Conservation (phyloP, 1,140 invertebrate genomes). For the Eubasilissa regina region DNA sequence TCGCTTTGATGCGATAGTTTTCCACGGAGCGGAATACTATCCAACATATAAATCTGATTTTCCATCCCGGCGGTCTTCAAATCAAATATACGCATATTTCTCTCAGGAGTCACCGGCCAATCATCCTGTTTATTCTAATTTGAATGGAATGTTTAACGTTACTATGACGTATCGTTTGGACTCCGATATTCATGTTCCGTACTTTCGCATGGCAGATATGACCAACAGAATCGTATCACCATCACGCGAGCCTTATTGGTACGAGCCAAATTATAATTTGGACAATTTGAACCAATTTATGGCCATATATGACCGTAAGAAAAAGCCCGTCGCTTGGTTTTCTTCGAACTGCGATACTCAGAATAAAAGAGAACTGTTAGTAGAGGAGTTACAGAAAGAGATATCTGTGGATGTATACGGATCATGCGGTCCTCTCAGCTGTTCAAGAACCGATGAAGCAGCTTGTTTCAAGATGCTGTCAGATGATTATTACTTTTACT, state of each 20-base stretch:
- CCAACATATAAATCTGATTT: slow-evolving; percentile 47
- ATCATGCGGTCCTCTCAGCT: slow-evolving; percentile 69
- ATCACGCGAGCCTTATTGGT: slow-evolving; percentile 28
- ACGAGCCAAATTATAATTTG: slow-evolving; percentile 40
- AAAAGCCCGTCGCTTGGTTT: slow-evolving; percentile 74
- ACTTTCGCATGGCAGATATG: slow-evolving; percentile 68
- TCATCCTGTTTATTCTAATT: slow-evolving; percentile 60
- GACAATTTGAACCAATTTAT: slow-evolving; percentile 8
- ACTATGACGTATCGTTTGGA: slow-evolving; percentile 77
- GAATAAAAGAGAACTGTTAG: slow-evolving; percentile 72
- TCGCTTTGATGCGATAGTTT: slow-evolving; percentile 67
- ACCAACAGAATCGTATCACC: slow-evolving; percentile 61
- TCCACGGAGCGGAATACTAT: slow-evolving; percentile 63
- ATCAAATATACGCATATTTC: slow-evolving; percentile 53
- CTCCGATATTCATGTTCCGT: slow-evolving; percentile 77
- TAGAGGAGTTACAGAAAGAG: slow-evolving; percentile 71
- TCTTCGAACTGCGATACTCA: slow-evolving; percentile 75
- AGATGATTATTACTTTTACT: slow-evolving; percentile 76
- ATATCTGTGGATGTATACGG: slow-evolving; percentile 81
- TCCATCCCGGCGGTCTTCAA: slow-evolving; percentile 10
- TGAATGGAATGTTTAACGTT: slow-evolving; percentile 71
- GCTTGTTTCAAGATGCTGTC: slow-evolving; percentile 68
- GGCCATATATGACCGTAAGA: slow-evolving; percentile 61
- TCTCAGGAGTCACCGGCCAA: slow-evolving; percentile 62
- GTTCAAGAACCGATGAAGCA: slow-evolving; percentile 62